A percentile compares a stretch with the other conserved stretches of the same genome.
phyloP scores from a whole-genome alignment of 1,140 invertebrate genomes.

The Pollicipes pollicipes region DNA sequence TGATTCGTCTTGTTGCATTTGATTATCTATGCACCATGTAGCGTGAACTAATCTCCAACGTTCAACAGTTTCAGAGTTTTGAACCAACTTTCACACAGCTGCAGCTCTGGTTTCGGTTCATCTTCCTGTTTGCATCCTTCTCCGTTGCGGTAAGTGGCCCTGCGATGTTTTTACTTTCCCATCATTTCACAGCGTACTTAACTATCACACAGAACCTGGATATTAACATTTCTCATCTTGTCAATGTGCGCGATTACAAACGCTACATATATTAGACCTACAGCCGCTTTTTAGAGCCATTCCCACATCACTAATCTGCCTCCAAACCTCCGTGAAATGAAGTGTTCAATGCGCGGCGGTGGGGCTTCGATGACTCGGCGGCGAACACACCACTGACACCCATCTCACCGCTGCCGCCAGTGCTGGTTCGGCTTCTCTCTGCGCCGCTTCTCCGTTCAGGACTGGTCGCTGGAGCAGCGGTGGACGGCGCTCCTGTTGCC shows the following conservation, averaged over 20 bases:
- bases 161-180: background rate
- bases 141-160: slow-evolving; percentile 56
- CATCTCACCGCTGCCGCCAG: too few relatives aligned
- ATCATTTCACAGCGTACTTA: slow-evolving; percentile 7
- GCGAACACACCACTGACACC: too few relatives aligned
- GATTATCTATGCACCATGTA: too few relatives aligned
- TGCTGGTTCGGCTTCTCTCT: slow-evolving; percentile 79
- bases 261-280: slow-evolving; percentile 9
- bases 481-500: slow-evolving; percentile 82
- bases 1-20: too few relatives aligned
- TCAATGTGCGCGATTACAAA: slow-evolving; percentile 10
- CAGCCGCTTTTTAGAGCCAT: slow-evolving; percentile 7
- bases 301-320: slow-evolving; percentile 7
- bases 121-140: slow-evolving; percentile 76
- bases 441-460: slow-evolving; percentile 65
- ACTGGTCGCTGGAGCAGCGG: slow-evolving; percentile 96
- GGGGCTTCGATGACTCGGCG: too few relatives aligned
- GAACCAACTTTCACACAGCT: slow-evolving; percentile 89
- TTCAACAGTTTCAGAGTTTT: slow-evolving; percentile 27
- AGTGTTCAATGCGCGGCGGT: too few relatives aligned
- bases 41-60: too few relatives aligned
- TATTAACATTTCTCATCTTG: slow-evolving; percentile 10
- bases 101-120: slow-evolving; percentile 89
- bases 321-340: too few relatives aligned
- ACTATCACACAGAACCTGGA: background rate